These are phyloP conservation scores for Drosophila watanabei DNA, from an alignment of 1,140 invertebrate genomes.

Conservation along the genomic window DNA sequence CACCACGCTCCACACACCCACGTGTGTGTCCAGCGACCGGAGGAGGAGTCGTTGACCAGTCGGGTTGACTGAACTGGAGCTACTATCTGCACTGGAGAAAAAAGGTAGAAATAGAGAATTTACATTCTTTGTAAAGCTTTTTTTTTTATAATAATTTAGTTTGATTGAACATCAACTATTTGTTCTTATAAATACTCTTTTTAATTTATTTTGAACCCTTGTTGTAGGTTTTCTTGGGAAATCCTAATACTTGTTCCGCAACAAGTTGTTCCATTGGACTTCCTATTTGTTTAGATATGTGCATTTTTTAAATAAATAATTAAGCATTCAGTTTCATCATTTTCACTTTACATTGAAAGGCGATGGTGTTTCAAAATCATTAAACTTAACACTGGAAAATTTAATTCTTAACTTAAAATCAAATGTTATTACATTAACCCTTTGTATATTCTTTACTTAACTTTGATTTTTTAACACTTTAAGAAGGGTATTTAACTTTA, in stretches of 20 bases:
- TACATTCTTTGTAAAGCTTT: too few relatives aligned
- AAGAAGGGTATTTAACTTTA: neutral
- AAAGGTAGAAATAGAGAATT: neutral
- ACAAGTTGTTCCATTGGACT: neutral
- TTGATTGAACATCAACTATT: neutral
- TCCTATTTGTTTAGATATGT: conserved; percentile 8
- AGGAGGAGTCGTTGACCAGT: conserved; percentile 65
- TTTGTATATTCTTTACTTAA: too few relatives aligned
- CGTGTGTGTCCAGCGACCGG: conserved; percentile 51
- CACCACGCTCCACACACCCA: conserved; percentile 70
- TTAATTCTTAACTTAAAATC: neutral
- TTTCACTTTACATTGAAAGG: neutral
- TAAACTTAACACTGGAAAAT: conserved; percentile 1
- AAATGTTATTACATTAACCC: neutral
- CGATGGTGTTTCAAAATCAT: conserved; percentile 5
- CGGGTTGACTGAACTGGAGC: conserved; percentile 57
- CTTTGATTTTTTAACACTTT: neutral
- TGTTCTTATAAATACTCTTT: neutral
- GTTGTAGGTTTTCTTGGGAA: neutral
- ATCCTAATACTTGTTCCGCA: neutral
- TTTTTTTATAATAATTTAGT: too few relatives aligned
- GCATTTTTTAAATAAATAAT: conserved; percentile 14
- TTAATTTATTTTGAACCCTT: neutral
- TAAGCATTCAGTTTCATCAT: conserved; percentile 18
- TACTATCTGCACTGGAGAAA: conserved; percentile 13